phyloP scores from a whole-genome alignment of 2,797 vertebrate species.

The Sebastes trivittatus region DNA sequence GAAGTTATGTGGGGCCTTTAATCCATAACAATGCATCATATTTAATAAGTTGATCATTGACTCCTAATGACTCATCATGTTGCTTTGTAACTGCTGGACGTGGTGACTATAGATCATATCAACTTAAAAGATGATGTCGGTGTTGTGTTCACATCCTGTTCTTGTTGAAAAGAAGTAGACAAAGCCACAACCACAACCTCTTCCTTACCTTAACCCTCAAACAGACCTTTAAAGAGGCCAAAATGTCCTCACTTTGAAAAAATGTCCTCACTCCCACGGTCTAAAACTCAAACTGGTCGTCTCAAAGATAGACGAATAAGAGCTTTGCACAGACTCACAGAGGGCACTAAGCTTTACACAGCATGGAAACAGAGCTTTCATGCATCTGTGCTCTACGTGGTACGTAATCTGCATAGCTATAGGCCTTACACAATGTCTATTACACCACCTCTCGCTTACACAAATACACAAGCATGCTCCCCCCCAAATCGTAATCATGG shows the following conservation, averaged over 20 bases:
- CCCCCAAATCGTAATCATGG: not conserved
- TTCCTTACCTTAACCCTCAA: too few relatives aligned
- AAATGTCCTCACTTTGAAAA: too few relatives aligned
- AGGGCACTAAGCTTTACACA: not conserved
- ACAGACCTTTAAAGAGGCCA: too few relatives aligned
- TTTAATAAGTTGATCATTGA: not conserved
- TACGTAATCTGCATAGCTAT: constrained; percentile 35
- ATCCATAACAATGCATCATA: not conserved
- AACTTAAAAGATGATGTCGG: too few relatives aligned
- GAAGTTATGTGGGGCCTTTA: too few relatives aligned
- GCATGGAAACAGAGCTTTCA: not conserved
- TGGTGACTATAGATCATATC: not conserved
- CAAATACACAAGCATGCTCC: not conserved
- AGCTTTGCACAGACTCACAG: not conserved
- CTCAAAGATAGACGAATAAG: not conserved
- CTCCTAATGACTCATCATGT: not conserved
- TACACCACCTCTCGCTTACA: not conserved
- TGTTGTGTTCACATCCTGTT: too few relatives aligned
- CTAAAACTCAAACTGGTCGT: not conserved
- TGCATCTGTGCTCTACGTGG: constrained; percentile 5
- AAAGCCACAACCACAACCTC: too few relatives aligned
- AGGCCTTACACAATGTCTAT: constrained; percentile 5
- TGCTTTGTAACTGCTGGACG: not conserved
- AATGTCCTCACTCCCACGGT: too few relatives aligned
- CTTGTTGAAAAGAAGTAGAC: too few relatives aligned